A percentile compares a stretch with the other conserved stretches of the same genome.
Evolutionary conservation across 2,797 vertebrate genomes (phyloP).

Genomic region (Gobio occitaniae): DNA sequence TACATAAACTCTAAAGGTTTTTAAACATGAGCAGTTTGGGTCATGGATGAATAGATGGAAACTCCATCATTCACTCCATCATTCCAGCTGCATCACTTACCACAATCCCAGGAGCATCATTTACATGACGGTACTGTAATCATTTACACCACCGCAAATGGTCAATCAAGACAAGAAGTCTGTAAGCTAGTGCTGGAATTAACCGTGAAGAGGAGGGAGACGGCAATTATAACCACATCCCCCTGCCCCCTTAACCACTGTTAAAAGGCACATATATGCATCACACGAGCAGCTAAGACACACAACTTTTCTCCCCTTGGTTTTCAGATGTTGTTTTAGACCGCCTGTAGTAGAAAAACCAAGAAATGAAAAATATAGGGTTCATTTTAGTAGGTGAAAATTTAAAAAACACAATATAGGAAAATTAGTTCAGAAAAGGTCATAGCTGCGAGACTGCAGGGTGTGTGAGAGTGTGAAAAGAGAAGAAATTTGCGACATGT

Average conservation of each 20-base stretch:
- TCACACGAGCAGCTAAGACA: conserved; percentile 13
- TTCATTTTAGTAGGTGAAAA: not conserved
- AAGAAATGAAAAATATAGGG: not conserved
- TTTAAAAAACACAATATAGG: not conserved
- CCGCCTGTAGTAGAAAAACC: not conserved
- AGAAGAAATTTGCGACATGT: conserved; percentile 7
- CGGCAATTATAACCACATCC: conserved; percentile 35
- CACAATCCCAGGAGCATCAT: conserved; percentile 37
- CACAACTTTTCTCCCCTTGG: not conserved
- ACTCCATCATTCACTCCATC: conserved; percentile 32
- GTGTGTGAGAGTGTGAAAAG: conserved; percentile 18
- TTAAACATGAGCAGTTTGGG: conserved; percentile 29
- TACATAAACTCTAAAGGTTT: conserved; percentile 6
- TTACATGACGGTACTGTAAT: conserved; percentile 49
- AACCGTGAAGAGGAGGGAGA: conserved; percentile 22
- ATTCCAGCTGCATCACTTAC: conserved; percentile 47
- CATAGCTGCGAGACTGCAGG: not conserved
- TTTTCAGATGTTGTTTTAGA: not conserved
- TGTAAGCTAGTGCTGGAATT: conserved; percentile 30
- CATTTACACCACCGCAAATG: conserved; percentile 49
- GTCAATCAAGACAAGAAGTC: conserved; percentile 43
- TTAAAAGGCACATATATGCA: conserved; percentile 25
- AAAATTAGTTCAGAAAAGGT: conserved; percentile 7
- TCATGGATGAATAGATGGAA: conserved; percentile 52
- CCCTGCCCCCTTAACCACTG: conserved; percentile 5